These are phyloP conservation scores for Phallusia fumigata DNA, from an alignment of 23 tunicate genomes.

Conservation along the genomic window DNA sequence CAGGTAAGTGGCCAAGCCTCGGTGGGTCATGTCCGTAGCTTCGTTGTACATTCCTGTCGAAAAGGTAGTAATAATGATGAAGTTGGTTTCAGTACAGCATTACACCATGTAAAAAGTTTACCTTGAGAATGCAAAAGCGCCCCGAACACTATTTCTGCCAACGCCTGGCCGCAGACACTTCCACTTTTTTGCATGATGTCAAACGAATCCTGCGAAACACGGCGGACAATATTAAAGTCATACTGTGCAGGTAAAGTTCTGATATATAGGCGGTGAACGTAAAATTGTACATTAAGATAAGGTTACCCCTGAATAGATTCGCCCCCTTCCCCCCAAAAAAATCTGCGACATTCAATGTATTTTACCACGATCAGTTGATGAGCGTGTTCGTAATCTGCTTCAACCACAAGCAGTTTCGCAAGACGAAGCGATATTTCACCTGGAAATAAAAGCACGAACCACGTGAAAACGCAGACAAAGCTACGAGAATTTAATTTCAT, in stretches of 20 bases:
- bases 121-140: slow-evolving; percentile 34
- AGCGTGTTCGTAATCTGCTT: slow-evolving; percentile 25
- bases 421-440: slow-evolving; percentile 28
- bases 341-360: too few relatives aligned
- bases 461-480: neutral
- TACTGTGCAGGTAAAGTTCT: too few relatives aligned
- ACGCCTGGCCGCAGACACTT: slow-evolving; percentile 38
- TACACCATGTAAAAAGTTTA: neutral
- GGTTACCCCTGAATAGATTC: too few relatives aligned
- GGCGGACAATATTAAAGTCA: too few relatives aligned
- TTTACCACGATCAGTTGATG: slow-evolving; percentile 32
- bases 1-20: slow-evolving; percentile 28
- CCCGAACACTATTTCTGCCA: slow-evolving; percentile 41
- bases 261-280: too few relatives aligned
- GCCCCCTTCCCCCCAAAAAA: too few relatives aligned
- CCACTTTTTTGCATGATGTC: slow-evolving; percentile 25
- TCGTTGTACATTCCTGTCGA: slow-evolving; percentile 13
- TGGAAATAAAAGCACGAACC: slow-evolving; percentile 21
- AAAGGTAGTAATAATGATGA: neutral
- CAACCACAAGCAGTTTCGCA: slow-evolving; percentile 12
- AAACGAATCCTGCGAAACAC: slow-evolving; percentile 16
- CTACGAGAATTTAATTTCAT: neutral
- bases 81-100: neutral
- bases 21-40: slow-evolving; percentile 40
- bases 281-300: too few relatives aligned